Base-by-base conservation (phyloP, 2,888 invertebrate genomes). In the Prosapia bicincta region DNA sequence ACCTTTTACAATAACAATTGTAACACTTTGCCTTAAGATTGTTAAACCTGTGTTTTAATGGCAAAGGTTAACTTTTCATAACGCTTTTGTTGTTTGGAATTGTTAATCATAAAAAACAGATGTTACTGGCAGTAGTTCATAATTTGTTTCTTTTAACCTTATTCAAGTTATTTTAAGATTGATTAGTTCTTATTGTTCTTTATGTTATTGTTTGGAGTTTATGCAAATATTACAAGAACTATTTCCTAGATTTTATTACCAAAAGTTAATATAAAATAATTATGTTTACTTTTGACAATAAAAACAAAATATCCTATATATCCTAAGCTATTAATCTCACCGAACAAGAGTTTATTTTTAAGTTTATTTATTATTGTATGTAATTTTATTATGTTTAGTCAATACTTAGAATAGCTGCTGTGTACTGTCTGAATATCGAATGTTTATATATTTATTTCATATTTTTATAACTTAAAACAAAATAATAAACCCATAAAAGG, bases 291-390 rank as follows among this genome's bases (percentile, higher is more conserved):
- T 54, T 54, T 54, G 54, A 54, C 54, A 20, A 20, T 54, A 20
- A 54, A 54, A 54, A 54, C 9, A 54, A 54, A 54, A 54, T 54
- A 54, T 54, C 54, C 54, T 54, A 54, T 54, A 54, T 54, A 20
- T 54, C 54, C 54, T 54, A 54, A n/a, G 54, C 54, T 54, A 54
- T 24, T 69, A 69, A 74, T 74, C 74, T 74, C 74, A 74, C 74
- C 74, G 74, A 74, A 25, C 66, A 69, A 65, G 69, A 74, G 69
- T 13, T 26, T 69, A 74, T 69, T 28, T 65, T 74, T 69, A 54
- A 74, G 68, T 74, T 74, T 74, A 54, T 69, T 74, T 74, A 69
- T 69, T 54, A 54, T 54, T 54, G 54, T 54, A 54, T 54, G 54
- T 54, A 54, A 54, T 54, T n/a, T 38, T 38, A 38, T 20, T 54